Conservation (phyloP, 2,888 invertebrate genomes). For the Criorhina ranunculi region DNA sequence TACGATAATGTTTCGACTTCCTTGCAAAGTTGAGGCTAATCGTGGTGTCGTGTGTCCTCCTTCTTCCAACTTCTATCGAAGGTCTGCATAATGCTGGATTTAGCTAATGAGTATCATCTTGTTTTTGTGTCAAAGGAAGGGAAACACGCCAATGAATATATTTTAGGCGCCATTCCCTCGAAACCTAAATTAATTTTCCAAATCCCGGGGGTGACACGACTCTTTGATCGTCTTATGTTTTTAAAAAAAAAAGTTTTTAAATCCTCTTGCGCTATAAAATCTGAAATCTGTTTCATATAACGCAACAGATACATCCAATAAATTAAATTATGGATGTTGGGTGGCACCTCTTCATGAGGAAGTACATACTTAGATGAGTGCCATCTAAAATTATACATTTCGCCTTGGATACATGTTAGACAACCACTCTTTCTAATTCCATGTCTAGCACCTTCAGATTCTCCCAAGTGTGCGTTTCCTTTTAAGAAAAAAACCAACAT, state of each 20-base stretch:
- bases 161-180: neutral
- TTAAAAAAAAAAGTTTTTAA: no score
- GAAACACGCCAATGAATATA: no score
- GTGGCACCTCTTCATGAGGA: neutral
- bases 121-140: no score
- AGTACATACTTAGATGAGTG: neutral
- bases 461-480: neutral
- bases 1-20: no score
- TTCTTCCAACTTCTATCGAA: no score
- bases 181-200: neutral
- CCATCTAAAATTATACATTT: neutral
- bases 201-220: neutral
- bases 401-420: neutral
- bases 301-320: constrained; percentile 12
- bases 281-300: neutral
- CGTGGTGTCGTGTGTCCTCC: no score
- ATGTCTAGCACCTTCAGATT: neutral
- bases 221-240: constrained; percentile 3
- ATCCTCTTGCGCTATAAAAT: constrained; percentile 11
- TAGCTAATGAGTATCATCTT: no score
- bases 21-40: no score
- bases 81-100: no score
- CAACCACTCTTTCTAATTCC: neutral
- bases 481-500: neutral
- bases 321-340: neutral